Evolutionary conservation across 2,888 invertebrate genomes (phyloP).

Genomic region (Tetragonisca angustula): DNA sequence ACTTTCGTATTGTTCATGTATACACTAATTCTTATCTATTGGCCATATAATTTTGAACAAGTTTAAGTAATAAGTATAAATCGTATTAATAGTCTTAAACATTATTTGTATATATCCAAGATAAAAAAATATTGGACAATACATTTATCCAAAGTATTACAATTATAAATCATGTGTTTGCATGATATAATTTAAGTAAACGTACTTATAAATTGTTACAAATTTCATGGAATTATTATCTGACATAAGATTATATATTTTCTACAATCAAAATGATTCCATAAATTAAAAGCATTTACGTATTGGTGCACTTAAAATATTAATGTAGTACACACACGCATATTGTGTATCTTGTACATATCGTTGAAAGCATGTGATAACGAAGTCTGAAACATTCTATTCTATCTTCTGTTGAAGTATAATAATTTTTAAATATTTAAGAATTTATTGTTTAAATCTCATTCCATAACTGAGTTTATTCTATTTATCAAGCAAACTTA

Average conservation of each 20-base stretch:
- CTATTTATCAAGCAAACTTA: background rate
- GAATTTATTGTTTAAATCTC: conserved; percentile 3
- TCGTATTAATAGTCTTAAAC: conserved; percentile 21
- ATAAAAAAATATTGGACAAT: conserved; percentile 39
- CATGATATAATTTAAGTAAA: conserved; percentile 22
- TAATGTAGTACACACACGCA: conserved; percentile 23
- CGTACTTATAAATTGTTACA: conserved; percentile 32
- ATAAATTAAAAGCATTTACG: conserved; percentile 45
- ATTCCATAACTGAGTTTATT: conserved; percentile 18
- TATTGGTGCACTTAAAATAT: conserved; percentile 55
- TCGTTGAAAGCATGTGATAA: conserved; percentile 58
- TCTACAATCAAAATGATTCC: conserved; percentile 63
- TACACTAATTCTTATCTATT: conserved; percentile 33
- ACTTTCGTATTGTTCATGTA: conserved; percentile 10
- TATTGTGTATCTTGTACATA: conserved; percentile 55
- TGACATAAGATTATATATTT: conserved; percentile 48
- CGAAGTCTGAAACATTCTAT: conserved; percentile 47
- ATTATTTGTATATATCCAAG: conserved; percentile 32
- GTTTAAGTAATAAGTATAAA: conserved; percentile 31
- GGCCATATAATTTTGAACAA: conserved; percentile 57
- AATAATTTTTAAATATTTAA: conserved; percentile 37
- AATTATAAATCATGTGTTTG: conserved; percentile 20
- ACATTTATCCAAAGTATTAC: conserved; percentile 51
- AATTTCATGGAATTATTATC: conserved; percentile 23
- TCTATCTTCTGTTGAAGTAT: conserved; percentile 8